Percentiles rank a stretch among this genome's conserved stretches.
Conservation (phyloP, 2,113 vertebrate species). For the Phyllopteryx taeniolatus region DNA sequence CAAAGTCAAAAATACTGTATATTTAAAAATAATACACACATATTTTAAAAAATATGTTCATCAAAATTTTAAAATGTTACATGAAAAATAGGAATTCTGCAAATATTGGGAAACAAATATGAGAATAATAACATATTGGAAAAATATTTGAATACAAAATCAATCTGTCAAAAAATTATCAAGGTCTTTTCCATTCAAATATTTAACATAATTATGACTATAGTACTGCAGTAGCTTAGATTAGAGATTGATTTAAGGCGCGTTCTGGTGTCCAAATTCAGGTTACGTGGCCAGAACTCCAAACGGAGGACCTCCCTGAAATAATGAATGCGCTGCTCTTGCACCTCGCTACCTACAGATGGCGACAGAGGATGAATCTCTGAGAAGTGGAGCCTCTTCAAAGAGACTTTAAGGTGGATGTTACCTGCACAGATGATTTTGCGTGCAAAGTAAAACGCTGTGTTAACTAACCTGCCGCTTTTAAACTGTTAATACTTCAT, state of each 20-base stretch:
- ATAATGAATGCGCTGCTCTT: not conserved
- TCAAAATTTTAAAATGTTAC: not conserved
- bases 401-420: not conserved
- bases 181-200: no score
- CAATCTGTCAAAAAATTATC: no score
- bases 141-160: no score
- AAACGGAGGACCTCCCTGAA: not conserved
- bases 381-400: not conserved
- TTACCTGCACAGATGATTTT: not conserved
- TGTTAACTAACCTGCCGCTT: not conserved
- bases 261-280: not conserved
- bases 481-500: not conserved
- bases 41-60: not conserved
- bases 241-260: no score
- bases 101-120: not conserved
- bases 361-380: slow-evolving; percentile 26
- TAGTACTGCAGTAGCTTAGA: no score
- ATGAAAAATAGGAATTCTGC: not conserved
- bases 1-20: not conserved
- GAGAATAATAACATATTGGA: no score
- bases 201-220: no score
- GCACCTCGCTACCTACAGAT: slow-evolving; percentile 26
- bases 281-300: not conserved
- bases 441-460: not conserved
- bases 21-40: not conserved